phyloP scores from a whole-genome alignment of 2,797 vertebrate genomes.

The Aphelocoma californica region DNA sequence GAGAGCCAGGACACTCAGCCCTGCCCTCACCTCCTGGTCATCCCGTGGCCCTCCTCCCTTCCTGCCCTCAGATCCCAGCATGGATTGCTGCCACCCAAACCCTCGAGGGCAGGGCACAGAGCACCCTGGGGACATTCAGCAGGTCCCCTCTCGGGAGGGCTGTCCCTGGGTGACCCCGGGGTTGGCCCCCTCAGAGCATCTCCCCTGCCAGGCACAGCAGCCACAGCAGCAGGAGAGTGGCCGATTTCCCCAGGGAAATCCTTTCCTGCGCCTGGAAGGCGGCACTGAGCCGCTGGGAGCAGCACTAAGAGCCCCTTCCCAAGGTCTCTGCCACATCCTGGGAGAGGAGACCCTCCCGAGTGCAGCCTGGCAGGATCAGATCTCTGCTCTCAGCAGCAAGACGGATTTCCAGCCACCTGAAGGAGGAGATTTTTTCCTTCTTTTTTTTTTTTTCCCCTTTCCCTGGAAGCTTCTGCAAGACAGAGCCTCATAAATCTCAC shows the following conservation, averaged over 20 bases:
- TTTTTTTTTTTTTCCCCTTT: not conserved
- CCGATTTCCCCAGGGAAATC: not conserved
- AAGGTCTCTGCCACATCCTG: not conserved
- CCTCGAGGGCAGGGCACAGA: not conserved
- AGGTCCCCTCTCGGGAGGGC: not conserved
- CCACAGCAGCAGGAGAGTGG: not conserved
- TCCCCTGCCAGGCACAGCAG: not conserved
- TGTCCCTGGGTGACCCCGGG: not conserved
- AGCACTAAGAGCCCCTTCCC: not conserved
- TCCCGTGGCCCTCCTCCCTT: not conserved
- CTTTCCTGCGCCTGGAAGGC: not conserved
- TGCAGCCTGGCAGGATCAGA: not conserved
- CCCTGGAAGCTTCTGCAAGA: constrained; percentile 25
- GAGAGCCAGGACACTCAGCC: accelerated
- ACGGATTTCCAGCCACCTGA: not conserved
- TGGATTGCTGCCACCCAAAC: not conserved
- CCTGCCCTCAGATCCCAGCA: not conserved
- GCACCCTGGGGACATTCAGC: not conserved
- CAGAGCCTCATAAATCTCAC: constrained; percentile 32
- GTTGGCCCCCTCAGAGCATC: not conserved
- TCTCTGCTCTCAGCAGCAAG: not conserved
- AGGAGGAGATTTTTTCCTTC: not conserved
- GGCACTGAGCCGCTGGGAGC: not conserved
- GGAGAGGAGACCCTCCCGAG: not conserved
- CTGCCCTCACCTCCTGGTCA: not conserved